Evolutionary conservation across 2,113 vertebrate species (phyloP).

Genomic region (Apodemus speciosus): DNA sequence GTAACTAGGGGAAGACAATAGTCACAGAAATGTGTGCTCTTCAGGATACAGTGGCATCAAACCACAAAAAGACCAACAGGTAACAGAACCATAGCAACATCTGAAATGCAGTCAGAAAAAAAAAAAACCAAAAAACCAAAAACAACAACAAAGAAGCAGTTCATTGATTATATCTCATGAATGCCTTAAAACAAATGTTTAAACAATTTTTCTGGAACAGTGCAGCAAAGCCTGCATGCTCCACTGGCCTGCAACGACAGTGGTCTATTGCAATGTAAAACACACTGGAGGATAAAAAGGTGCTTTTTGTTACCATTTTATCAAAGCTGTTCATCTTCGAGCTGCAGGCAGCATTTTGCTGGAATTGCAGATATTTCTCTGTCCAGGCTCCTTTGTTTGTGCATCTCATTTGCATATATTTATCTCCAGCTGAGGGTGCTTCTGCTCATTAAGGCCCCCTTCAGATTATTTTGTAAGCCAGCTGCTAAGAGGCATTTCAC

Average conservation of each 20-base stretch:
- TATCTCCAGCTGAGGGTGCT: constrained; percentile 93
- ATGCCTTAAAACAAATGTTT: constrained; percentile 90
- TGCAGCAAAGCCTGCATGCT: constrained; percentile 85
- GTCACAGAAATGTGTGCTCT: constrained; percentile 47
- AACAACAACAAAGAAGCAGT: constrained; percentile 70
- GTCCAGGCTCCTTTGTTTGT: constrained; percentile 92
- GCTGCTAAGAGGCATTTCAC: constrained; percentile 94
- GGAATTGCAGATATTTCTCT: constrained; percentile 92
- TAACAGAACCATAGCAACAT: constrained; percentile 69
- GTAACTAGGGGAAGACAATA: background rate
- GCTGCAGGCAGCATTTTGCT: constrained; percentile 91
- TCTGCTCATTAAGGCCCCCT: constrained; percentile 95
- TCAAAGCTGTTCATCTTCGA: constrained; percentile 96
- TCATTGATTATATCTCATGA: constrained; percentile 84
- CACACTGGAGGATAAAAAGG: constrained; percentile 89
- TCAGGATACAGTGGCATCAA: background rate
- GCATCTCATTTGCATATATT: constrained; percentile 99
- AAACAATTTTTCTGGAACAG: constrained; percentile 84
- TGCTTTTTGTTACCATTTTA: constrained; percentile 96
- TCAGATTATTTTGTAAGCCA: constrained; percentile 93
- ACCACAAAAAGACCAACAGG: constrained; percentile 82
- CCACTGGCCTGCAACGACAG: constrained; percentile 88
- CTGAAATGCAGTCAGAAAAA: constrained; percentile 55
- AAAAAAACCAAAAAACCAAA: background rate
- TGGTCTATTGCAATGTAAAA: constrained; percentile 90